Evolutionary conservation across 2,888 invertebrate genomes (phyloP).

Genomic region (Drosophila cognata): DNA sequence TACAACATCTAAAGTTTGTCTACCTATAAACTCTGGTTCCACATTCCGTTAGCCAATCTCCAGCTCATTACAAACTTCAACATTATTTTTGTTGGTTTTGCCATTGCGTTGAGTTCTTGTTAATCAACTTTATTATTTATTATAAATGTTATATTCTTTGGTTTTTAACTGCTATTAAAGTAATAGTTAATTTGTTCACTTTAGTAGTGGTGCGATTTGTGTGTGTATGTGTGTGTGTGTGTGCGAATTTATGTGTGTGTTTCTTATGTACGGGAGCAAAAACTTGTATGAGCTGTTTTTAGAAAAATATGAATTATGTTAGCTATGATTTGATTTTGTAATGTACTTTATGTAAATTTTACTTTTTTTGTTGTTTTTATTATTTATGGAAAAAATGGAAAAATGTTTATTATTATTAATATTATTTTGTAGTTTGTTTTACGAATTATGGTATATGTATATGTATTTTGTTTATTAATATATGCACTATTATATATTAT

Average conservation of each 20-base stretch:
- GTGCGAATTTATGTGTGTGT: slow-evolving; percentile 25
- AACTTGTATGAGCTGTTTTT: slow-evolving; percentile 67
- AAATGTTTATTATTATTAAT: slow-evolving; percentile 37
- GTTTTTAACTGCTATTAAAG: slow-evolving; percentile 71
- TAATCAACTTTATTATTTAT: slow-evolving; percentile 24
- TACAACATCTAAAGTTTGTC: slow-evolving; percentile 72
- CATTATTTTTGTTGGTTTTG: slow-evolving; percentile 25
- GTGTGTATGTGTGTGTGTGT: slow-evolving; percentile 18
- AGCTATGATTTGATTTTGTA: slow-evolving; percentile 39
- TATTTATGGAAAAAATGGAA: slow-evolving; percentile 48
- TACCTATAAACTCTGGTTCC: slow-evolving; percentile 68
- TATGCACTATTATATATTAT: slow-evolving; percentile 41
- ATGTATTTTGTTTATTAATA: slow-evolving; percentile 40
- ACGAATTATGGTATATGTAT: slow-evolving; percentile 52
- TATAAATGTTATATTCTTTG: slow-evolving; percentile 12
- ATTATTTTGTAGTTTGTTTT: slow-evolving; percentile 23
- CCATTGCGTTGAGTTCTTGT: slow-evolving; percentile 14
- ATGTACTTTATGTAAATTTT: slow-evolving; percentile 11
- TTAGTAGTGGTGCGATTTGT: slow-evolving; percentile 49
- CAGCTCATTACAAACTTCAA: slow-evolving; percentile 39
- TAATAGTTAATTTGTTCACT: slow-evolving; percentile 65
- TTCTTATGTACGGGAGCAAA: slow-evolving; percentile 60
- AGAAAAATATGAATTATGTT: slow-evolving; percentile 73
- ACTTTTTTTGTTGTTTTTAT: slow-evolving; percentile 8
- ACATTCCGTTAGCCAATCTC: slow-evolving; percentile 29